phyloP scores from a whole-genome alignment of 2,888 invertebrate species.

The Leucophora obtusa region DNA sequence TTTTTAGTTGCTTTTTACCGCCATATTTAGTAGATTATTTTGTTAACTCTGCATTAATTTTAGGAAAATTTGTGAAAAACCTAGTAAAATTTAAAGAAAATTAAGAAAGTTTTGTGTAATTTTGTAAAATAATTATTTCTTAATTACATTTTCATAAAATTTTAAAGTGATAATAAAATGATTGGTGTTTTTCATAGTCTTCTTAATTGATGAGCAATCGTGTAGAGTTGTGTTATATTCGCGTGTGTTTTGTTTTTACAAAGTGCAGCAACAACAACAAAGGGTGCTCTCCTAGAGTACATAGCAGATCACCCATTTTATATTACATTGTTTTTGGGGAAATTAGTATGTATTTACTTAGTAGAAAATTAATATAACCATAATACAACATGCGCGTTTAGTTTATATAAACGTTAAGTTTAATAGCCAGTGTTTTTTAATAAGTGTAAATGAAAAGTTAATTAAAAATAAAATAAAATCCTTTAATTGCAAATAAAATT shows the following conservation, averaged over 20 bases:
- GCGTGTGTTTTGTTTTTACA: too few species aligned
- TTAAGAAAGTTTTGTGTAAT: not conserved
- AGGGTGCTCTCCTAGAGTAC: too few species aligned
- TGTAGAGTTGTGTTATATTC: not conserved
- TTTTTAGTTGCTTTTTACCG: not conserved
- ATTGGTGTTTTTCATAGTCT: not conserved
- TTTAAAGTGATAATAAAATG: not conserved
- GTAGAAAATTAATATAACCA: too few species aligned
- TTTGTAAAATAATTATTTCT: not conserved
- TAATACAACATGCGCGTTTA: too few species aligned
- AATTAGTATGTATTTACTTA: too few species aligned
- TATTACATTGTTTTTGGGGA: not conserved
- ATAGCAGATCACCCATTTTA: not conserved
- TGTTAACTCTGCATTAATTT: not conserved
- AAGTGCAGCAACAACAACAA: not conserved
- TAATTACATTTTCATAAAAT: too few species aligned
- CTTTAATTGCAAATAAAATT: too few species aligned
- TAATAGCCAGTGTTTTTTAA: too few species aligned
- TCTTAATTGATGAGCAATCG: not conserved
- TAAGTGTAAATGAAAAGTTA: too few species aligned
- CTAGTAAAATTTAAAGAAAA: not conserved
- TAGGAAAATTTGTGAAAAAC: not conserved
- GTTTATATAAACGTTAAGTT: too few species aligned
- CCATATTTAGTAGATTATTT: not conserved
- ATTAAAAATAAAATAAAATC: too few species aligned